Percentiles rank a stretch among this genome's conserved stretches.
phyloP scores from a whole-genome alignment of 1,140 invertebrate species.

The Drosophila erecta region DNA sequence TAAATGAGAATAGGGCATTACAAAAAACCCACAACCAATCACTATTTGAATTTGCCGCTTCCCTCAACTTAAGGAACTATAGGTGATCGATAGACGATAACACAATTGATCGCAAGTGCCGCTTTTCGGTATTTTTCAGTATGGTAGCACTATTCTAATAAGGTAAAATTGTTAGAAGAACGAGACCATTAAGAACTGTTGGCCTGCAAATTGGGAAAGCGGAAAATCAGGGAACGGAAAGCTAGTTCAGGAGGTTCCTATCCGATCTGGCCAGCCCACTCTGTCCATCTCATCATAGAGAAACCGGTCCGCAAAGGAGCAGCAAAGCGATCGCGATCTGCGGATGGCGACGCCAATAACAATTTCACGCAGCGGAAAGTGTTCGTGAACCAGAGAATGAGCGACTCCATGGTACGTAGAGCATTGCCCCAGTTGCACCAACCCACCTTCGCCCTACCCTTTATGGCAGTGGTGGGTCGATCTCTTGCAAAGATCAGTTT shows the following conservation, averaged over 20 bases:
- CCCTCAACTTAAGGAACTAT: too few relatives aligned
- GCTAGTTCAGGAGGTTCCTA: too few relatives aligned
- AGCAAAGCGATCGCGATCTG: constrained; percentile 60
- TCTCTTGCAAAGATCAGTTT: too few relatives aligned
- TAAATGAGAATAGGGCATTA: too few relatives aligned
- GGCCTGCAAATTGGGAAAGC: too few relatives aligned
- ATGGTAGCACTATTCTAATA: background rate
- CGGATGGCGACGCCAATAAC: constrained; percentile 53
- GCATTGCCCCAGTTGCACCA: background rate
- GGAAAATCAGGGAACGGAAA: too few relatives aligned
- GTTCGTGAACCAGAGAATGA: constrained; percentile 62
- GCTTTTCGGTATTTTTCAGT: background rate
- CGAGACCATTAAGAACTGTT: too few relatives aligned
- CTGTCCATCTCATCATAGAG: constrained; percentile 36
- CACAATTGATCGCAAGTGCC: too few relatives aligned
- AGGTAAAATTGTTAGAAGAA: background rate
- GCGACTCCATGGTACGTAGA: constrained; percentile 59
- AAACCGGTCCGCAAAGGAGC: constrained; percentile 2
- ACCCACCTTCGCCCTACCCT: background rate
- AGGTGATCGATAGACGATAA: background rate
- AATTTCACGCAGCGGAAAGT: constrained; percentile 63
- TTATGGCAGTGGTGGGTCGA: too few relatives aligned
- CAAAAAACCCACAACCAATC: too few relatives aligned
- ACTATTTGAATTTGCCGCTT: background rate
- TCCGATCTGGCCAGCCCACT: background rate